Evolutionary conservation across 2,113 vertebrate genomes (phyloP), one percentile per base, ranked within the genome.

Genomic region (Strix aluco): DNA sequence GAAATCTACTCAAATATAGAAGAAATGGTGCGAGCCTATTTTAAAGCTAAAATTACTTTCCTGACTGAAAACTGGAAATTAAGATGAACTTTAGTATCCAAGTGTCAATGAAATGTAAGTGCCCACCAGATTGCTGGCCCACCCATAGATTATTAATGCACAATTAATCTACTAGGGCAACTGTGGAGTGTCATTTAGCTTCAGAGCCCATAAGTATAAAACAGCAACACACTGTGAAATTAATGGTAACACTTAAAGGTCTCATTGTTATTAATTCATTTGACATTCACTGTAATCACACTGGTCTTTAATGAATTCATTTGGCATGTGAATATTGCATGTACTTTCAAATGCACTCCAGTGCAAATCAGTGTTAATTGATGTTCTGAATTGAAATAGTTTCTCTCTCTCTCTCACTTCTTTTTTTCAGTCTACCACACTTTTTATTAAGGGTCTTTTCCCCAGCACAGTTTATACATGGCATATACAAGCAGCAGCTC

Each of bases 261-360:
- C 94, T 97, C 96, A 98, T 98, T 98, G 98, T 98, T 98, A 98
- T 98, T 98, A 98, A 98, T 98, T 98, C 97, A 97, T 98, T 98
- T 98, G 98, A 98, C 96, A 97, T 98, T 97, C 98, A 96, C 96
- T 98, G 98, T 95, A 97, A 98, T 98, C 98, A 98, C 98, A 97
- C 91, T 69, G 94, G 92, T 97, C 97, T 96, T 96, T 98, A 98
- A 98, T 98, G 96, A 98, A 98, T 98, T 98, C 97, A 97, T 96
- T 96, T 97, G 96, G 95, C 96, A 96, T 52, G 94, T 97, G 97
- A 97, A 95, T 97, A 97, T 92, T 94, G 54, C 95, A 92, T 82
- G 89, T 94, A 96, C 96, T 98, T 98, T 95, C 97, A 96, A 96
- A 96, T 1, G 77, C 59, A 85, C 54, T 92, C 81, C 88, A 88